Base-by-base conservation (phyloP, 2,113 vertebrate genomes). In the Tretioscincus oriximinensis region DNA sequence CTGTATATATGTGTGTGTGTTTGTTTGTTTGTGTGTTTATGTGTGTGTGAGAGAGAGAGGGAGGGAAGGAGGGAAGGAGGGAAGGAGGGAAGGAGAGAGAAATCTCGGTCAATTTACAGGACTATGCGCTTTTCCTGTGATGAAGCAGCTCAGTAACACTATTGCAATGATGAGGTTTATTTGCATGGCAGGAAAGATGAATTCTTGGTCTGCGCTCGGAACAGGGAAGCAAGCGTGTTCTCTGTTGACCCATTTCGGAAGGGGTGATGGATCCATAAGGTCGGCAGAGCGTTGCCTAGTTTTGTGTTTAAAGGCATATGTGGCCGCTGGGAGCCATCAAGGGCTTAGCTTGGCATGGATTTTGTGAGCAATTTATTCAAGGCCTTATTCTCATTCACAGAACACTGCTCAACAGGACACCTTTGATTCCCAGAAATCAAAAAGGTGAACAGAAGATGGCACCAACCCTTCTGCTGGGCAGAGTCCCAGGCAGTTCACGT, bases 341-440 rank as follows among this genome's bases (percentile, higher is more conserved):
- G 1, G 29, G 12, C 73, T 83, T 83, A 79, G 61, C 18, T 86
- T 4, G 61, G 63, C 24, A 82, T n/a, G 63, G 76, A 65, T 85
- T 87, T 85, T 88, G 54, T 81, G 80, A 89, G 76, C 77, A 87
- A 77, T 89, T 88, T 85, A 86, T 86, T 89, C 72, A 77, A 85
- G 78, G 79, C 65, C 21, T 86, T 86, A 85, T 87, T 89, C 82
- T 92, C 83, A 85, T 84, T 91, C 77, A 87, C 54, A 84, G 45
- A 82, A 87, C 67, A 49, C 75, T 81, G 73, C 75, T 85, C 73
- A 28, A 84, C 76, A 87, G 60, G 82, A 77, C 47, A 82, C 2
- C 76, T 90, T 85, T 89, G 81, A 87, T 90, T 88, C 31, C 77
- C 68, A 68, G 71, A 80, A 91, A 91, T 80, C 51, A 85, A 82